phyloP scores from a whole-genome alignment of 2,797 vertebrate genomes.

The Novumbra hubbsi region DNA sequence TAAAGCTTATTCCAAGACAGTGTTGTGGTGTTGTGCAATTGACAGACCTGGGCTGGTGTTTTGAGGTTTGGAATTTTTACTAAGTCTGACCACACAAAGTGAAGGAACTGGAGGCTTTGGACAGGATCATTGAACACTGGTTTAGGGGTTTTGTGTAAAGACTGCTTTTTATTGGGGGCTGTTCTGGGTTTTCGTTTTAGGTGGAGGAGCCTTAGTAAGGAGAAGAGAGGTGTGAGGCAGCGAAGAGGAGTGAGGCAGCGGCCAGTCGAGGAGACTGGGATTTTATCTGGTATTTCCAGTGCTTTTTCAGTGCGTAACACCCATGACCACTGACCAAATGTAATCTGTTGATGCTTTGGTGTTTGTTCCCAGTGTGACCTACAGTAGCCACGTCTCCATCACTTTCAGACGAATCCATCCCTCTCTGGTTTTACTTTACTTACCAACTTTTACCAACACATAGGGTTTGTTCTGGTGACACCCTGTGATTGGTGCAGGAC shows the following conservation, averaged over 20 bases:
- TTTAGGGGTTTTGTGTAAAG: background rate
- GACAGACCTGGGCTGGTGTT: background rate
- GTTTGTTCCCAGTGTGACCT: too few relatives aligned
- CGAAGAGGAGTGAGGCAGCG: background rate
- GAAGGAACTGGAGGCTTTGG: background rate
- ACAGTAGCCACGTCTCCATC: background rate
- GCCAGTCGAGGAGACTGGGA: too few relatives aligned
- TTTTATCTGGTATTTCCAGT: too few relatives aligned
- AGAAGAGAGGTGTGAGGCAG: background rate
- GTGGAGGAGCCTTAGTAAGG: background rate
- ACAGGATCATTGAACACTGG: background rate
- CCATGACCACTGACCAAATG: too few relatives aligned
- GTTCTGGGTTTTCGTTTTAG: background rate
- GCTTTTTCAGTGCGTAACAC: too few relatives aligned
- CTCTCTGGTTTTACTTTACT: background rate
- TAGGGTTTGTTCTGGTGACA: background rate
- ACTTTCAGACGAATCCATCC: background rate
- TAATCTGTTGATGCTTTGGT: too few relatives aligned
- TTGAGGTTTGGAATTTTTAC: background rate
- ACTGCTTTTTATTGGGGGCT: background rate
- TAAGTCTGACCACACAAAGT: background rate
- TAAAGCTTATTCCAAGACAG: background rate
- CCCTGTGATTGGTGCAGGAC: background rate
- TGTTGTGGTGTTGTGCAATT: background rate
- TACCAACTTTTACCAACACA: background rate